phyloP scores from a whole-genome alignment of 2,113 vertebrate species.

The Pomatostomus ruficeps region DNA sequence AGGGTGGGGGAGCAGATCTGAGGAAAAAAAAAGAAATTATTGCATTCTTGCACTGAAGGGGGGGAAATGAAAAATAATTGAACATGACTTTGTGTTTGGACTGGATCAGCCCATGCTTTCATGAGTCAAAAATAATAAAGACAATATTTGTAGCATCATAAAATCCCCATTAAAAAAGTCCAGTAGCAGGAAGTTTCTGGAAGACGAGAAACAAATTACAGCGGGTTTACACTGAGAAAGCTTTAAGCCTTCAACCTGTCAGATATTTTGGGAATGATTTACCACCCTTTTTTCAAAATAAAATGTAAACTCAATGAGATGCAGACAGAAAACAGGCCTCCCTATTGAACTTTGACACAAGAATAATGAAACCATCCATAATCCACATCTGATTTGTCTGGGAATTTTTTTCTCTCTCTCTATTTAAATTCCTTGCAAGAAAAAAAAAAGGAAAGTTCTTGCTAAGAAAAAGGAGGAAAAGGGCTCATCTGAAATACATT shows the following conservation, averaged over 20 bases:
- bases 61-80: neutral
- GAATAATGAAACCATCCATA: slow-evolving; percentile 14
- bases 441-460: neutral
- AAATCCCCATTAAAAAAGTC: neutral
- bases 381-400: slow-evolving; percentile 4
- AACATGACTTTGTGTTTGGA: slow-evolving; percentile 8
- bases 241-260: slow-evolving; percentile 14
- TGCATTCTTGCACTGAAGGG: neutral
- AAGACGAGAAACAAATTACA: neutral
- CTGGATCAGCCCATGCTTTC: neutral
- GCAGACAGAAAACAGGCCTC: slow-evolving; percentile 40
- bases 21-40: neutral
- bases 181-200: slow-evolving; percentile 15
- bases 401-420: neutral
- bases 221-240: slow-evolving; percentile 12
- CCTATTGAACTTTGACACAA: neutral
- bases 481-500: neutral
- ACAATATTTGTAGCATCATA: neutral
- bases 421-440: neutral
- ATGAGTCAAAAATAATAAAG: slow-evolving; percentile 35
- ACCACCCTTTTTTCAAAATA: slow-evolving; percentile 14
- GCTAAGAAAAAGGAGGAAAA: neutral
- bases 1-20: neutral
- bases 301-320: slow-evolving; percentile 7
- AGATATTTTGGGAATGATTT: slow-evolving; percentile 36